Conservation (phyloP, 2,113 vertebrate genomes). For the Nyctibius bracteatus region DNA sequence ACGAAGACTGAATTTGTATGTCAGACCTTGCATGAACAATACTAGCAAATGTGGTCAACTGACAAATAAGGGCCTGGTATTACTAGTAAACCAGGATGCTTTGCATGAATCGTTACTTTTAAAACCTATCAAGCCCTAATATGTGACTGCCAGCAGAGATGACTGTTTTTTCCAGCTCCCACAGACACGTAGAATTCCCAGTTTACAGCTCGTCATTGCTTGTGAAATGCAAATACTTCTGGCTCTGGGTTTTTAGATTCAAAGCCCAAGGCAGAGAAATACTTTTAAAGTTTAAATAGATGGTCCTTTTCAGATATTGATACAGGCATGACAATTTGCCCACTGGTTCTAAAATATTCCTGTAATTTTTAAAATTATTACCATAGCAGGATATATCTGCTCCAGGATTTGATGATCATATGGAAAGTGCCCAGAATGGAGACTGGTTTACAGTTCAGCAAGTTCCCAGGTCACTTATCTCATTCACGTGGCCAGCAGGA, state of each 20-base stretch:
- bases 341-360: not conserved
- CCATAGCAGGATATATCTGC: not conserved
- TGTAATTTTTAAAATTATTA: not conserved
- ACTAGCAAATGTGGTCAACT: not conserved
- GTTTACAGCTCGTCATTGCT: not conserved
- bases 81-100: not conserved
- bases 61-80: not conserved
- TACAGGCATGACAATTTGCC: not conserved
- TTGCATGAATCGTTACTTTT: not conserved
- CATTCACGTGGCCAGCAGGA: rapidly evolving
- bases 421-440: not conserved
- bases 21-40: not conserved
- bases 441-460: not conserved
- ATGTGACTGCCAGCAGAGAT: not conserved
- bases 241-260: not conserved
- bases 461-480: not conserved
- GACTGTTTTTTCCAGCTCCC: not conserved
- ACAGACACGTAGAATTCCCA: not conserved
- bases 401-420: not conserved
- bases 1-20: not conserved
- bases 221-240: not conserved
- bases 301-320: not conserved
- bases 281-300: not conserved
- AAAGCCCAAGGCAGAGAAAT: not conserved
- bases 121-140: not conserved